Evolutionary conservation across 2,888 invertebrate species (phyloP), one percentile per base, ranked within the genome.

Genomic region (Embidobia sp.): DNA sequence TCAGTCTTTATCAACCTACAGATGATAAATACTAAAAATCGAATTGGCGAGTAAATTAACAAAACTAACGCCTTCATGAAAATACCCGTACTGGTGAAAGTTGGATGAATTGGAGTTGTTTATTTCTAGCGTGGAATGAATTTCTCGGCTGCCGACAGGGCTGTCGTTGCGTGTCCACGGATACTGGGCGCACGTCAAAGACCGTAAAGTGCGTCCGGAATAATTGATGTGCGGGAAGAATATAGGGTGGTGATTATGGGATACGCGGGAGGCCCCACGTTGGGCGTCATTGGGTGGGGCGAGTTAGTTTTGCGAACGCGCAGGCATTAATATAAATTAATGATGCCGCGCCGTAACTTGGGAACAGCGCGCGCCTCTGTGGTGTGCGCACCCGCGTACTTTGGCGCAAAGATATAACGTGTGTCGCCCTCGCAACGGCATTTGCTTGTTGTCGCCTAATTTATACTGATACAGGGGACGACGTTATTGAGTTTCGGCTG

Each of bases 261-360:
- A n/a, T 15, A 35, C 42, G 48, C 61, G 77, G 77, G 55, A 49
- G 55, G 63, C 49, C 40, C 49, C 29, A 8, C 63, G 29, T 19
- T 42, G 55, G 35, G 51, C 53, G 40, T 64, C 69, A 37, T 51
- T 59, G 76, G 70, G 69, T 49, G 49, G 53, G 63, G 75, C 75
- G 78, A 79, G 80, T 75, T 78, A 79, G 72, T 77, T 78, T 75
- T 66, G 49, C 49, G 57, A 27, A 77, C 53, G 72, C 61, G 75
- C 74, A 77, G 61, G 77, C 82, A 83, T 84, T 84, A 84, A 84
- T 84, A 84, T 84, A 84, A 85, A 84, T 84, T 83, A 84, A 84
- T 81, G 78, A 77, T 26, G 63, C 63, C 33, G 49, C 35, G 61
- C 35, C 57, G 63, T 48, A 75, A 75, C 63, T 78, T 72, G 48